These are phyloP conservation scores for Hypena proboscidalis DNA, from an alignment of 2,888 invertebrate genomes.

Conservation along the genomic window DNA sequence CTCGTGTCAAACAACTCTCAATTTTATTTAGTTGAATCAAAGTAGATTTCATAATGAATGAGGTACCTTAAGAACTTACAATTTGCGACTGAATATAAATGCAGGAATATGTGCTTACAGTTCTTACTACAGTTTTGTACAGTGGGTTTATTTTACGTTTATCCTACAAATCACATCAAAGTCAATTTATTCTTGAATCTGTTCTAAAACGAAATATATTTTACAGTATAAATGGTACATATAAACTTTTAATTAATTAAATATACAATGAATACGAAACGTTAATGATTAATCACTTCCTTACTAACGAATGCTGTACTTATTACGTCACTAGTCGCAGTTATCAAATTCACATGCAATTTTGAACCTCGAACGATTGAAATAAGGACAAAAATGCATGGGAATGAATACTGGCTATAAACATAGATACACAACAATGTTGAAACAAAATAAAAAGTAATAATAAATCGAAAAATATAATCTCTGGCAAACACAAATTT, in stretches of 20 bases:
- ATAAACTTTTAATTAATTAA: constrained; percentile 44
- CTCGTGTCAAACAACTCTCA: constrained; percentile 3
- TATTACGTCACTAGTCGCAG: constrained; percentile 52
- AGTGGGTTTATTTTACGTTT: constrained; percentile 24
- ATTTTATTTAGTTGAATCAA: constrained; percentile 15
- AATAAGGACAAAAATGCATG: constrained; percentile 32
- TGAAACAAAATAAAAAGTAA: constrained; percentile 62
- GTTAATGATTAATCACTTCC: constrained; percentile 52
- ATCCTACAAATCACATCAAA: constrained; percentile 39
- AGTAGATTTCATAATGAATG: constrained; percentile 17
- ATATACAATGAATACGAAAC: constrained; percentile 50
- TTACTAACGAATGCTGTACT: constrained; percentile 70
- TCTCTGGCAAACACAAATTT: constrained; percentile 76
- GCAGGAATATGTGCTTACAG: constrained; percentile 33
- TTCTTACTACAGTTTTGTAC: constrained; percentile 25
- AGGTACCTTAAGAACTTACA: constrained; percentile 9
- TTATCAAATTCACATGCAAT: constrained; percentile 31
- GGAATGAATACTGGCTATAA: constrained; percentile 23
- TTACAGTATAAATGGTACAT: constrained; percentile 37
- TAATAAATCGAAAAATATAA: constrained; percentile 82
- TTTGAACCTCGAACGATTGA: constrained; percentile 18
- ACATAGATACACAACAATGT: constrained; percentile 63
- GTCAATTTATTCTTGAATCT: constrained; percentile 36
- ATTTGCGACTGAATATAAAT: constrained; percentile 32
- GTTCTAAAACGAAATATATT: constrained; percentile 33